phyloP scores from a whole-genome alignment of 2,113 vertebrate species.

The Narcine bancroftii region DNA sequence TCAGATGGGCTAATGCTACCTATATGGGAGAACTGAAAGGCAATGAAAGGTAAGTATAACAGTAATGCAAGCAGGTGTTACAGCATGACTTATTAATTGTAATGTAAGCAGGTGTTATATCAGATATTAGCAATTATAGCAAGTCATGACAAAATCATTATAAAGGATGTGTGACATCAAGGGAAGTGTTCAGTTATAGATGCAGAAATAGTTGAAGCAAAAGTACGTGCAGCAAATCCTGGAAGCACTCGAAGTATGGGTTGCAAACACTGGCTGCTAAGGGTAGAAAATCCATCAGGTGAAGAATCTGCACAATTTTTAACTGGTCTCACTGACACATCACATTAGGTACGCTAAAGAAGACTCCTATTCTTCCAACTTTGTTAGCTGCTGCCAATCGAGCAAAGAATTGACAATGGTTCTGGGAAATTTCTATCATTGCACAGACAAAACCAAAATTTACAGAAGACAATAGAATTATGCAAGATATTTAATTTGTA shows the following conservation, averaged over 20 bases:
- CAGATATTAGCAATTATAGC: neutral
- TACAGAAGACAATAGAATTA: neutral
- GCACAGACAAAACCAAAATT: neutral
- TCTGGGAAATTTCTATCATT: neutral
- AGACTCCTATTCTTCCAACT: neutral
- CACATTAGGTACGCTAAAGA: neutral
- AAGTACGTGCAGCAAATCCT: neutral
- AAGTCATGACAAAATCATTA: slow-evolving; percentile 19
- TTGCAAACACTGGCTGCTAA: neutral
- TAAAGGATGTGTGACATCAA: neutral
- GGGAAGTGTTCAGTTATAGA: neutral
- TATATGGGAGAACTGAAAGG: slow-evolving; percentile 29
- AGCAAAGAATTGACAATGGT: neutral
- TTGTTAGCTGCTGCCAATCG: neutral
- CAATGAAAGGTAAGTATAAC: slow-evolving; percentile 12
- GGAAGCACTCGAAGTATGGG: neutral
- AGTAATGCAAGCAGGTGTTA: slow-evolving; percentile 19
- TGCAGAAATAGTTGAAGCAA: neutral
- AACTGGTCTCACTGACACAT: neutral
- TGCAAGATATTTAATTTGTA: neutral
- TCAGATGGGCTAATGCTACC: slow-evolving; percentile 5
- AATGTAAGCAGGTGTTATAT: slow-evolving; percentile 24
- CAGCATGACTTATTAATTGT: neutral
- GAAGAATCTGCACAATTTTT: neutral
- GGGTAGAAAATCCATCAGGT: neutral